phyloP scores from a whole-genome alignment of 2,113 vertebrate species.

The Pluvialis apricaria region DNA sequence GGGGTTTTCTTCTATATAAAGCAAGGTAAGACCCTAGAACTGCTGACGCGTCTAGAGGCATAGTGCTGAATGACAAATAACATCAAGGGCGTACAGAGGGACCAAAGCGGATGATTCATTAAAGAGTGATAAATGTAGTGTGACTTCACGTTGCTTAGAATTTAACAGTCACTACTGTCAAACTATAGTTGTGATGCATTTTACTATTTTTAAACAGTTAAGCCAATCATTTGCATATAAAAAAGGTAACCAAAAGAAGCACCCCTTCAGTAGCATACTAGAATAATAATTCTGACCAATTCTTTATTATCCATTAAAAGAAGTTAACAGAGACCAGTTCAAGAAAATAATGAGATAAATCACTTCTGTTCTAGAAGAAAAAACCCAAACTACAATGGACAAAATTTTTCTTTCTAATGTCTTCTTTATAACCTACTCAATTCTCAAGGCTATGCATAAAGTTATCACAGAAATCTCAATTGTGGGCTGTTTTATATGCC shows the following conservation, averaged over 20 bases:
- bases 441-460: neutral
- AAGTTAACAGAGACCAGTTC: neutral
- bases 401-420: neutral
- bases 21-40: constrained; percentile 36
- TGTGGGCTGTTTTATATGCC: neutral
- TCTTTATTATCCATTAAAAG: neutral
- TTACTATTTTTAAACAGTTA: constrained; percentile 44
- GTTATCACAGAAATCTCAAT: neutral
- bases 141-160: constrained; percentile 41
- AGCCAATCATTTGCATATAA: constrained; percentile 59
- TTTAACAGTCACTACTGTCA: constrained; percentile 41
- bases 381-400: neutral
- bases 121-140: constrained; percentile 65
- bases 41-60: constrained; percentile 69
- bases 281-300: constrained; percentile 31
- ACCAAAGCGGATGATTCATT: constrained; percentile 68
- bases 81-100: constrained; percentile 54
- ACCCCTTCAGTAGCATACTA: constrained; percentile 44
- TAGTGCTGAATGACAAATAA: constrained; percentile 70
- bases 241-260: neutral
- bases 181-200: constrained; percentile 30
- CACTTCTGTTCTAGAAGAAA: neutral
- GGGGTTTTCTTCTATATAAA: constrained; percentile 25
- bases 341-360: neutral
- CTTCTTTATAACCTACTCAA: neutral